phyloP scores from a whole-genome alignment of 2,888 invertebrate genomes.

The Rhagium mordax region DNA sequence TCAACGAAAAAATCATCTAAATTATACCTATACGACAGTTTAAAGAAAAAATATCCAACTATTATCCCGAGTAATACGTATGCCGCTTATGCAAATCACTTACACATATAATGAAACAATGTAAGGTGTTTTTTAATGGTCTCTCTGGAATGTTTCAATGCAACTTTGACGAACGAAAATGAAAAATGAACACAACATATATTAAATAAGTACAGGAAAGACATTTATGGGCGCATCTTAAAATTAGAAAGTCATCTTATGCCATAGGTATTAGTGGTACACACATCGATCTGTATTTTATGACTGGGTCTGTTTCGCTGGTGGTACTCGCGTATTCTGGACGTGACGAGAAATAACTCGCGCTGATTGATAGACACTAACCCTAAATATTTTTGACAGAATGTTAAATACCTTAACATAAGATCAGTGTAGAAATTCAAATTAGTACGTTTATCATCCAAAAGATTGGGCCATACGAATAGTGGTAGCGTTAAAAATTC shows the following conservation, averaged over 20 bases:
- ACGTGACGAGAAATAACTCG: too few relatives aligned
- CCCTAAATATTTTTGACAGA: too few relatives aligned
- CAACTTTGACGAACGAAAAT: conserved; percentile 34
- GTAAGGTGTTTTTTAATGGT: conserved; percentile 34
- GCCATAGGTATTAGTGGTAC: conserved; percentile 26
- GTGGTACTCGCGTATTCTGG: background rate
- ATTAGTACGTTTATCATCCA: too few relatives aligned
- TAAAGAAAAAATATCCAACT: conserved; percentile 7
- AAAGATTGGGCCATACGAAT: too few relatives aligned
- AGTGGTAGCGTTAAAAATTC: too few relatives aligned
- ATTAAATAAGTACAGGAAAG: conserved; percentile 27
- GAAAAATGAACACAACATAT: conserved; percentile 24
- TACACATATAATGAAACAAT: conserved; percentile 41
- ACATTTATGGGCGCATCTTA: conserved; percentile 30
- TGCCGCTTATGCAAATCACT: conserved; percentile 42
- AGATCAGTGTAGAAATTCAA: too few relatives aligned
- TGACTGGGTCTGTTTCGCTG: background rate
- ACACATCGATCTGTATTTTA: conserved; percentile 31
- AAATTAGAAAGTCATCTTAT: conserved; percentile 31
- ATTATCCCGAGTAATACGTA: conserved; percentile 12
- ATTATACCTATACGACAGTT: conserved; percentile 24
- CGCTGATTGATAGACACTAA: too few relatives aligned
- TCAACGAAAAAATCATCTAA: conserved; percentile 16
- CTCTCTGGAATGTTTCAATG: conserved; percentile 33
- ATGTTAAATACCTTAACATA: too few relatives aligned